A percentile compares a stretch with the other conserved stretches of the same genome.
These are phyloP conservation scores for Neodontobutis hainanensis DNA, from an alignment of 2,113 vertebrate genomes.

Conservation along the genomic window DNA sequence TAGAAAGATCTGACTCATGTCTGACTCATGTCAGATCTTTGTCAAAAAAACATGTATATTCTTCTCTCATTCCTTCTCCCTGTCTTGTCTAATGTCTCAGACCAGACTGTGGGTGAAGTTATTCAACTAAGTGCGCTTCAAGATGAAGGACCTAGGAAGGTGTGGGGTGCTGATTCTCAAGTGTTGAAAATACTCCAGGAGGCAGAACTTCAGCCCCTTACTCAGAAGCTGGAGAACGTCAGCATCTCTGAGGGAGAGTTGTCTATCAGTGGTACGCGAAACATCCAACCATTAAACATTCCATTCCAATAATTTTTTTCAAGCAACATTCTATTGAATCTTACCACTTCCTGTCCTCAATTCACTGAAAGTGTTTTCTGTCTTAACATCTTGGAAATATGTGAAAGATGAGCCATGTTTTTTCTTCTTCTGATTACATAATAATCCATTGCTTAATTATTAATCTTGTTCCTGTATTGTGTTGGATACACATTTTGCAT, in stretches of 20 bases:
- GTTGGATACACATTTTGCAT: neutral
- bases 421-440: neutral
- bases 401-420: neutral
- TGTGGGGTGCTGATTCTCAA: constrained; percentile 85
- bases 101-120: constrained; percentile 83
- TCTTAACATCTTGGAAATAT: neutral
- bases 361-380: neutral
- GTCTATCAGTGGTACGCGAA: constrained; percentile 22
- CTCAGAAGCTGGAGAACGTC: constrained; percentile 79
- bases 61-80: neutral
- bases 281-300: neutral
- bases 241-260: constrained; percentile 33
- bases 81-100: constrained; percentile 60
- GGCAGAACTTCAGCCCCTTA: constrained; percentile 87
- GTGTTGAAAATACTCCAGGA: constrained; percentile 87
- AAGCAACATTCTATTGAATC: neutral
- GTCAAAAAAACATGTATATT: too few relatives aligned
- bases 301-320: too few relatives aligned
- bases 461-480: neutral
- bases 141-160: constrained; percentile 82
- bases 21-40: too few relatives aligned
- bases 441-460: neutral
- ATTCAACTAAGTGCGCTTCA: constrained; percentile 80
- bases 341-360: neutral
- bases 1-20: too few relatives aligned